Base-by-base conservation (phyloP, 2,888 invertebrate species). In the Brachynemurus nebulosus region DNA sequence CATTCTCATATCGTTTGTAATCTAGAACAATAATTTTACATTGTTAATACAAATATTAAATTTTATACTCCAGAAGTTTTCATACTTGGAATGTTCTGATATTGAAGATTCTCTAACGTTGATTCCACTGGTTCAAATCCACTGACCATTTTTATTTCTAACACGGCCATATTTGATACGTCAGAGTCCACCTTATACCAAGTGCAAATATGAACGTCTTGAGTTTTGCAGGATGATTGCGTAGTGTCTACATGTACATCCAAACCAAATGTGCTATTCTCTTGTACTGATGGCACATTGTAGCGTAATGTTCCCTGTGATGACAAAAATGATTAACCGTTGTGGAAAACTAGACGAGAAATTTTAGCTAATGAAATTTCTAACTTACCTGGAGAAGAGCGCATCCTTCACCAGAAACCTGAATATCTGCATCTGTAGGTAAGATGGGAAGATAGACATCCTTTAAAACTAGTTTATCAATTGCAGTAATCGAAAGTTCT, bases 141-240 rank as follows among this genome's bases (percentile, higher is more conserved):
- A 2, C 76, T 74, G 7, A 80, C 77, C 55, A 80, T 66, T 1
- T 66, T 60, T 18, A 79, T 65, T 55, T 80, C 79, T 51, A 76
- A 56, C 11, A 76, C 63, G 21, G 73, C 72, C 76, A 76, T 76
- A 53, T 75, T 76, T 17, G 75, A 70, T 30, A 67, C 64, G 46
- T 64, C 65, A 47, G 70, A 70, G 3, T 66, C 56, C 47, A 63
- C 53, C 42, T 60, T 60, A 39, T 63, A 63, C 21, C 59, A 54
- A 0, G 57, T 54, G 40, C 59, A 62, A 12, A 60, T 46, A 2
- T 54, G 59, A 11, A 40, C 16, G 9, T 40, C 40, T 27, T 40
- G 40, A 4, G 19, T 17, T 2, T 18, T 23, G 19, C 40, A 40
- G 7, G 18, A 27, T 4, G 17, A 9, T 11, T 25, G 30, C 18